These are phyloP conservation scores for Scolanthus callimorphus DNA, from an alignment of 92 coral and sea anemone species.

Conservation along the genomic window DNA sequence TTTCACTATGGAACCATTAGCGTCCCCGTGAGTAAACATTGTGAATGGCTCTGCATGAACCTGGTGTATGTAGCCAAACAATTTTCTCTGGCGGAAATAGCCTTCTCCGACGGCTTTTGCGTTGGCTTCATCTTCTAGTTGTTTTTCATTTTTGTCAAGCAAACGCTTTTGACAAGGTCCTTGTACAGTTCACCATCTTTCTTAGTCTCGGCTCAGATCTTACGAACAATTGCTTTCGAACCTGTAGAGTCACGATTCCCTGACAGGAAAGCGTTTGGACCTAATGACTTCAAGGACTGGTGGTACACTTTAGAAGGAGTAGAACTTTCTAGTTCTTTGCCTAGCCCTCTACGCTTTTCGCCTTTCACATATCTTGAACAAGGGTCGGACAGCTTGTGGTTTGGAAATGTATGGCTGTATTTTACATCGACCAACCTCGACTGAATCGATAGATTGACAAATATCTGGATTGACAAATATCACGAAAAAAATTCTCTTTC, in stretches of 20 bases:
- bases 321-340: neutral
- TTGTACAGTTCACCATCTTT: neutral
- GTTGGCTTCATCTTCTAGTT: neutral
- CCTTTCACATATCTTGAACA: conserved; percentile 11
- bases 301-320: conserved; percentile 13
- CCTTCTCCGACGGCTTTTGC: conserved; percentile 6
- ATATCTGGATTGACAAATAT: no score
- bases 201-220: conserved; percentile 5
- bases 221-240: conserved; percentile 2
- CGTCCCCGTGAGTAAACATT: conserved; percentile 26
- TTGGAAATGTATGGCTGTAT: no score
- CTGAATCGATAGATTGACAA: no score
- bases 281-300: neutral
- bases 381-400: conserved; percentile 3
- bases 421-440: no score
- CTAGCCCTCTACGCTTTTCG: neutral
- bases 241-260: conserved; percentile 26
- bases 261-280: conserved; percentile 7
- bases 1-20: conserved; percentile 35
- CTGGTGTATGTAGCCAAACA: conserved; percentile 24
- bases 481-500: no score
- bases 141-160: conserved; percentile 7
- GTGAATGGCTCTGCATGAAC: conserved; percentile 11
- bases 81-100: conserved; percentile 10
- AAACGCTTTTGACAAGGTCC: conserved; percentile 10